Conservation (phyloP, 2,113 vertebrate genomes). For the Malurus elegans region DNA sequence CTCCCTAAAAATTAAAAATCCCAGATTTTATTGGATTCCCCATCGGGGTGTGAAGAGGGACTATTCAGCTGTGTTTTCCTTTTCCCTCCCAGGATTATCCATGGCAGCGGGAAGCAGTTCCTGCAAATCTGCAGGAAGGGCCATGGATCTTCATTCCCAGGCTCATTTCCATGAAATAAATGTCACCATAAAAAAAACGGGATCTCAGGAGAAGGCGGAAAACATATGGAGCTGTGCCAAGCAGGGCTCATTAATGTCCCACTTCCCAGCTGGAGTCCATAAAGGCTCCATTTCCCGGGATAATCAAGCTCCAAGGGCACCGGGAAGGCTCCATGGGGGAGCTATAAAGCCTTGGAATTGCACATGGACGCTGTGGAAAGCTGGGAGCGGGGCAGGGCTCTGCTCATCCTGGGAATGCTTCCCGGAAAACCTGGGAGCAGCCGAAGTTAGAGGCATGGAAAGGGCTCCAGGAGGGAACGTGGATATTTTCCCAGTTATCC, state of each 20-base stretch:
- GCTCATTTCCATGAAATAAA: constrained; percentile 69
- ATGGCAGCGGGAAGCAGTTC: background rate
- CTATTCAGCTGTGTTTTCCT: background rate
- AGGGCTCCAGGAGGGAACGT: background rate
- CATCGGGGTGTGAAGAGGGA: background rate
- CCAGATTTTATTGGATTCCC: background rate
- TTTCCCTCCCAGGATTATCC: background rate
- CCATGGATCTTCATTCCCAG: constrained; percentile 65
- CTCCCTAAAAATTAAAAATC: background rate
- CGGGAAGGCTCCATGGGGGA: background rate
- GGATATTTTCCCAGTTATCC: background rate
- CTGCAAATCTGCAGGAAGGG: constrained; percentile 8
- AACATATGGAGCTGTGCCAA: constrained; percentile 68
- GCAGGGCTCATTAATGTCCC: constrained; percentile 72
- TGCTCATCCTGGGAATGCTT: background rate
- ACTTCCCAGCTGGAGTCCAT: constrained; percentile 76
- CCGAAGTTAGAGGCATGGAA: rapidly evolving
- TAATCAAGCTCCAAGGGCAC: constrained; percentile 68
- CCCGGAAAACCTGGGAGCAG: background rate
- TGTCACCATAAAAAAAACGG: constrained; percentile 62
- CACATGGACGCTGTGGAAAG: background rate
- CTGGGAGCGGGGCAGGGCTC: background rate
- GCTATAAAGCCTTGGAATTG: background rate
- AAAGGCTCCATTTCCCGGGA: constrained; percentile 64
- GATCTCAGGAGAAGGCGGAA: constrained; percentile 47